Evolutionary conservation across 2,113 vertebrate species (phyloP).

Genomic region (Aegithalos caudatus): DNA sequence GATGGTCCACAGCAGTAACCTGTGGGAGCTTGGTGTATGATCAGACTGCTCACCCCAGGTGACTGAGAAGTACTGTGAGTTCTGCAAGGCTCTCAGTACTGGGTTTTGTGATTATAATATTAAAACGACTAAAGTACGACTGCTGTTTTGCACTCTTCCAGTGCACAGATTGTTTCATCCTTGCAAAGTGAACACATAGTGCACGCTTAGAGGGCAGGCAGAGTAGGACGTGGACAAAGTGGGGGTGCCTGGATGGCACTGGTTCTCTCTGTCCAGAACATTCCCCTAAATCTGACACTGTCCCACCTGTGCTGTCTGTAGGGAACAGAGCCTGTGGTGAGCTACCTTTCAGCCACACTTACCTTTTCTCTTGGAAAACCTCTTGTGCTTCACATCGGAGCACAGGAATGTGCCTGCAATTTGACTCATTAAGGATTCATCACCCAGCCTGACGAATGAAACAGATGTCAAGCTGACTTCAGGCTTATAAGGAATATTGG

Average conservation of each 20-base stretch:
- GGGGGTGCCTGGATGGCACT: background rate
- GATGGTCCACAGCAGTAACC: background rate
- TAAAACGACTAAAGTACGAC: background rate
- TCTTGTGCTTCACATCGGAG: background rate
- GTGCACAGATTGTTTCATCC: background rate
- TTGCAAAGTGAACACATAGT: background rate
- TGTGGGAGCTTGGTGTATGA: background rate
- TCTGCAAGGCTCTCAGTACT: background rate
- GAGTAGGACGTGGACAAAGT: background rate
- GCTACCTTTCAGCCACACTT: background rate
- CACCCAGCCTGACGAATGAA: background rate
- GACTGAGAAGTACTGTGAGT: background rate
- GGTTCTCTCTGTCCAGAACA: background rate
- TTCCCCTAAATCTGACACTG: background rate
- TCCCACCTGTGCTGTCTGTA: background rate
- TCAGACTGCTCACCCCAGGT: background rate
- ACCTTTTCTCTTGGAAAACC: background rate
- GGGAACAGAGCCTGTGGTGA: background rate
- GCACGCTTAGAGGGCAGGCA: rapidly evolving
- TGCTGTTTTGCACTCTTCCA: background rate
- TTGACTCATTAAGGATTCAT: background rate
- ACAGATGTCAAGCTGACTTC: background rate
- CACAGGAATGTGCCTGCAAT: background rate
- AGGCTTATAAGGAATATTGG: background rate
- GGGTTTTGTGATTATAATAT: background rate